Conservation (phyloP, 2,888 invertebrate genomes). For the Neoscelio sp. region DNA sequence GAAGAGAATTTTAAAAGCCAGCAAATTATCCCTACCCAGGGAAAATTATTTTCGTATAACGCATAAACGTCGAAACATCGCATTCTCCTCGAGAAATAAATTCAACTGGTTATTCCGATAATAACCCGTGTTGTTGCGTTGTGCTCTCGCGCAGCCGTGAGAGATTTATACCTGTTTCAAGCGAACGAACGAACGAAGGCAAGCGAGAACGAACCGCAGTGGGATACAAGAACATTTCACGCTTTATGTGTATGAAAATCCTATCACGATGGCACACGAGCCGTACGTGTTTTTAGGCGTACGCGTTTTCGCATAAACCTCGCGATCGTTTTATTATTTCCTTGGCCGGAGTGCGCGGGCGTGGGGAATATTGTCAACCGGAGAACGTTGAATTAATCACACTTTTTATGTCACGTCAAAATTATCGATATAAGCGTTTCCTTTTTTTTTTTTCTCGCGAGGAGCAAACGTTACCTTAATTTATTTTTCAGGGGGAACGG, state of each 20-base stretch:
- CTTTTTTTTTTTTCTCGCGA: slow-evolving; percentile 2
- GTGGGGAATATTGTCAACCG: slow-evolving; percentile 36
- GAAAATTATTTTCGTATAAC: slow-evolving; percentile 68
- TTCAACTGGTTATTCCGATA: slow-evolving; percentile 69
- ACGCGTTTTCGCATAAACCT: slow-evolving; percentile 64
- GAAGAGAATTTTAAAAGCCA: slow-evolving; percentile 63
- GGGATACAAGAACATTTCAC: slow-evolving; percentile 64
- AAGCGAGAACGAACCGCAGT: slow-evolving; percentile 61
- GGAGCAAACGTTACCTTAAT: background rate
- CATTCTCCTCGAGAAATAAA: slow-evolving; percentile 65
- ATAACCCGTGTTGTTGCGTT: slow-evolving; percentile 66
- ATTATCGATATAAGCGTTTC: slow-evolving; percentile 20
- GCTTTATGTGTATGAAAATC: slow-evolving; percentile 68
- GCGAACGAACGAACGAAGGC: slow-evolving; percentile 57
- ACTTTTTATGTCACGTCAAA: slow-evolving; percentile 49
- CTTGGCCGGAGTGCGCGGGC: slow-evolving; percentile 40
- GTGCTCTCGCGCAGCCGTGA: slow-evolving; percentile 62
- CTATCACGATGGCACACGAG: slow-evolving; percentile 67
- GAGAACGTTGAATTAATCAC: slow-evolving; percentile 39
- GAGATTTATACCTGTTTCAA: slow-evolving; percentile 64
- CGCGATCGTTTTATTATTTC: slow-evolving; percentile 49
- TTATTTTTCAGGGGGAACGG: background rate
- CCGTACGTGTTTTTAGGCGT: slow-evolving; percentile 59
- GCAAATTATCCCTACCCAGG: slow-evolving; percentile 64
- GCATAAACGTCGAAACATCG: slow-evolving; percentile 67